These are phyloP conservation scores for Eretmochelys imbricata DNA, from an alignment of 2,113 vertebrate genomes.

Conservation along the genomic window DNA sequence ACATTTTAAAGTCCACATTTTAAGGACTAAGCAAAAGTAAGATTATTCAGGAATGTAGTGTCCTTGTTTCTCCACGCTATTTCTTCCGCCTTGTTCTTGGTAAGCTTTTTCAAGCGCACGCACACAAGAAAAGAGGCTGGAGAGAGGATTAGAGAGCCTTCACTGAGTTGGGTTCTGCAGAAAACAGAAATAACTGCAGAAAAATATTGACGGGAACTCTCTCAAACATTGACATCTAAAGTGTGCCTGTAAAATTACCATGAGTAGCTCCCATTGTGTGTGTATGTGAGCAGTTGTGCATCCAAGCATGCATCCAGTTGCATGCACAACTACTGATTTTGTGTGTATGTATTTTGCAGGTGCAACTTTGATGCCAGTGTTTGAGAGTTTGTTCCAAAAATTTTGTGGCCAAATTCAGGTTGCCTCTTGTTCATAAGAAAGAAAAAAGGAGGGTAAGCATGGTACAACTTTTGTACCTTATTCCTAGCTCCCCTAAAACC, in stretches of 20 bases:
- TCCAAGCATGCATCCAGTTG: no score
- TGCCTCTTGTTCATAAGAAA: not conserved
- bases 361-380: not conserved
- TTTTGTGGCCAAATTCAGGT: not conserved
- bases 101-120: not conserved
- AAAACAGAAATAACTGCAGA: not conserved
- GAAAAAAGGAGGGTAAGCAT: not conserved
- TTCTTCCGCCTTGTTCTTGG: not conserved
- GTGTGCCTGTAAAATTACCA: not conserved
- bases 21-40: not conserved
- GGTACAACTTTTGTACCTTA: not conserved
- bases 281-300: no score
- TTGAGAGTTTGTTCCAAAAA: not conserved
- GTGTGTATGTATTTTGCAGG: not conserved
- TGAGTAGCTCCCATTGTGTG: no score
- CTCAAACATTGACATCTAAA: not conserved
- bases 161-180: not conserved
- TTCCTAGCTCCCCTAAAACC: not conserved
- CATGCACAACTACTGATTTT: no score
- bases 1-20: not conserved
- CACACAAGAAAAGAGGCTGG: not conserved
- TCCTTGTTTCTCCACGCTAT: not conserved
- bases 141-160: not conserved
- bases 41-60: not conserved
- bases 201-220: not conserved